Evolutionary conservation across 1,140 invertebrate species (phyloP), one percentile per base, ranked within the genome.

Genomic region (Elysia chlorotica): DNA sequence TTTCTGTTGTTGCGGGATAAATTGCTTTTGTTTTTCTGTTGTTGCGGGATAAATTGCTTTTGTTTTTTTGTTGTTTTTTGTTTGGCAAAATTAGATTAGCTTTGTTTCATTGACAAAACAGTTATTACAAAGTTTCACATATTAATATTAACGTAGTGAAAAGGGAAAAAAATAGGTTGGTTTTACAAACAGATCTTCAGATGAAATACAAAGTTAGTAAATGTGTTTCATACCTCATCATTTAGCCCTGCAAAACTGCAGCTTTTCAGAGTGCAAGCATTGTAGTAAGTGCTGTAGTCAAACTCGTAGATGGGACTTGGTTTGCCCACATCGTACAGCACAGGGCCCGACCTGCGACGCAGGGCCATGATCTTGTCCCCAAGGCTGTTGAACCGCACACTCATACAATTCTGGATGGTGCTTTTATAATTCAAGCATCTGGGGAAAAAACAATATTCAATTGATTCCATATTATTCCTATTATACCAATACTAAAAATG

Each of bases 181-280:
- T n/a, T n/a, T n/a, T n/a, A n/a, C n/a, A n/a, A n/a, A n/a, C n/a
- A n/a, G n/a, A n/a, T n/a, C n/a, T n/a, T n/a, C n/a, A n/a, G n/a
- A n/a, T n/a, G n/a, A n/a, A n/a, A n/a, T n/a, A n/a, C n/a, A n/a
- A n/a, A n/a, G n/a, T n/a, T n/a, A n/a, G n/a, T n/a, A n/a, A n/a
- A n/a, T n/a, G n/a, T n/a, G n/a, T n/a, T 54, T 61, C 71, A 65
- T 57, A 88, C 86, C 82, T 88, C 92, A 84, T 97, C 95, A 54
- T 92, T 90, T 5, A 92, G 91, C 0, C 96, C 96, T n/a, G 94
- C 95, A 89, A 98, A 98, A 65, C 92, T 93, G 81, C 95, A 97
- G 73, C 94, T 96, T 87, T 98, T 98, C 95, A 98, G 97, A 0
- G 96, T 98, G 85, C 96, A 98, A 1, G 95, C 96, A 85, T 98